Evolutionary conservation across 2,888 invertebrate genomes (phyloP).

Genomic region (Nowickia ferox): DNA sequence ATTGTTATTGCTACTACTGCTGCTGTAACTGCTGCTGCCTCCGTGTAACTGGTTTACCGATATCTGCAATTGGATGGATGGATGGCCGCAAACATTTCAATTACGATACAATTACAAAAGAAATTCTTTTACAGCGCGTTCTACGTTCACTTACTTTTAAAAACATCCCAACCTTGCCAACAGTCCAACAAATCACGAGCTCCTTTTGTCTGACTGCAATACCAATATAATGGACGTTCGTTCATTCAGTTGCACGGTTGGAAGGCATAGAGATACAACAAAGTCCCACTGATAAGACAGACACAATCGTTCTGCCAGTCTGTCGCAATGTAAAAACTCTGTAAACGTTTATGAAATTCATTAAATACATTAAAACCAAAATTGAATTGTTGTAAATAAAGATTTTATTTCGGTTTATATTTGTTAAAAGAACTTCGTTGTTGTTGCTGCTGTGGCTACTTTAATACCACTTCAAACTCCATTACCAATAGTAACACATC

Average conservation of each 20-base stretch:
- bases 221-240: slow-evolving; percentile 47
- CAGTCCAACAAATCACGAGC: not conserved
- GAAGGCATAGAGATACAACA: not conserved
- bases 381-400: slow-evolving; percentile 45
- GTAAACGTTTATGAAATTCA: slow-evolving; percentile 40
- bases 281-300: not conserved
- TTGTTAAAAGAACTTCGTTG: not conserved
- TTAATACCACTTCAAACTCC: slow-evolving; percentile 49
- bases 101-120: slow-evolving; percentile 68
- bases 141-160: not conserved
- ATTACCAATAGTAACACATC: slow-evolving; percentile 51
- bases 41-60: slow-evolving; percentile 43
- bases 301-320: not conserved
- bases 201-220: slow-evolving; percentile 43
- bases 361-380: slow-evolving; percentile 41
- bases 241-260: slow-evolving; percentile 29
- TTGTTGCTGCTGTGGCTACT: not conserved
- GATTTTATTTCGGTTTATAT: slow-evolving; percentile 25
- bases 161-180: not conserved
- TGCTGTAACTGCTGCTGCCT: not conserved
- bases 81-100: slow-evolving; percentile 70
- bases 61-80: slow-evolving; percentile 61
- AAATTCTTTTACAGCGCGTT: slow-evolving; percentile 51
- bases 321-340: not conserved
- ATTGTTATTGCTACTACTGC: slow-evolving; percentile 23